Evolutionary conservation across 2,113 vertebrate species (phyloP).

Genomic region (Podocnemis expansa): DNA sequence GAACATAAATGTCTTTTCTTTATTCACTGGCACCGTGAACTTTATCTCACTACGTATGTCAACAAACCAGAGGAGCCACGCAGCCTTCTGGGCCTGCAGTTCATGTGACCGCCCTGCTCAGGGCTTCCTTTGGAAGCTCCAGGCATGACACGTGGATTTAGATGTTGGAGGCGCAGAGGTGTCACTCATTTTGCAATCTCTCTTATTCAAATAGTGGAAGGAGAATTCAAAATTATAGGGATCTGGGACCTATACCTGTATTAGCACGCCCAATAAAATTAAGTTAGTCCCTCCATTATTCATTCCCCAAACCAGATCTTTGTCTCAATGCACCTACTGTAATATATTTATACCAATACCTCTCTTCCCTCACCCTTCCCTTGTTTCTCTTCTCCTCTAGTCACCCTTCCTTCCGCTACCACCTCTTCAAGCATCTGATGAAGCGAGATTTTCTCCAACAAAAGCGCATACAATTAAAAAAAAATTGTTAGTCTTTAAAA

Average conservation of each 20-base stretch:
- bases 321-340: background rate
- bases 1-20: constrained; percentile 31
- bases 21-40: background rate
- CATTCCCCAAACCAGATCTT: background rate
- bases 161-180: background rate
- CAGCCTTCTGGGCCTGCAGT: background rate
- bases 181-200: rapidly evolving
- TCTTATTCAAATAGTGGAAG: background rate
- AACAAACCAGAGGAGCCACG: rapidly evolving
- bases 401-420: background rate
- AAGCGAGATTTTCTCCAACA: too few relatives aligned
- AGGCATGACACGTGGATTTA: background rate
- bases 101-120: background rate
- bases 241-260: background rate
- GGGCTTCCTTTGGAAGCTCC: constrained; percentile 26
- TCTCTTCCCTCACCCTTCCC: background rate
- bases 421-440: too few relatives aligned
- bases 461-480: too few relatives aligned
- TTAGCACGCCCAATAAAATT: background rate
- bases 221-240: background rate
- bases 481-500: too few relatives aligned
- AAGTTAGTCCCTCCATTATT: background rate
- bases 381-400: background rate
- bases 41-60: background rate
- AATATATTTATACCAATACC: background rate